Conservation (phyloP, 2,113 vertebrate species). For the Actinemys pallida region DNA sequence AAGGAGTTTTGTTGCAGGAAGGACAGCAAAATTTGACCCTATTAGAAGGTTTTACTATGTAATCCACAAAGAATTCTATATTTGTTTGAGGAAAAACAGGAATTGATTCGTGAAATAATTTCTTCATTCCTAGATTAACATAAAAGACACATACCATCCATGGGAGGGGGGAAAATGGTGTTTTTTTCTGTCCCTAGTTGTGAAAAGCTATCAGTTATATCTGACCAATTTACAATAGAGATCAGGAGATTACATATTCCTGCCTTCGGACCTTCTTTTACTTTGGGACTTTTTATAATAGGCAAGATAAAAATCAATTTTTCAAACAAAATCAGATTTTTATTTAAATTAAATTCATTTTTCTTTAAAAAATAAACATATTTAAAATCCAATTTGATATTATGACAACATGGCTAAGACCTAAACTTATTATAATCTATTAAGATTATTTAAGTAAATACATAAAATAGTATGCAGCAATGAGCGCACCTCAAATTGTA, state of each 20-base stretch:
- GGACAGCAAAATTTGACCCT: background rate
- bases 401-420: background rate
- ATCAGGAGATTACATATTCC: conserved; percentile 5
- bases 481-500: background rate
- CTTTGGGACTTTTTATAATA: background rate
- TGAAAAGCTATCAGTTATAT: background rate
- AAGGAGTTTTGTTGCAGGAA: background rate
- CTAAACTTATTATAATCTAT: background rate
- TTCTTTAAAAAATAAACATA: background rate
- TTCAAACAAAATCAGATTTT: background rate
- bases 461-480: background rate
- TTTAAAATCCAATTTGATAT: background rate
- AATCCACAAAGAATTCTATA: background rate
- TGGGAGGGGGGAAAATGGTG: background rate
- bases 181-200: conserved; percentile 2
- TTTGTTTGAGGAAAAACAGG: background rate
- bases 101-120: background rate
- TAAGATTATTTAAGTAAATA: background rate
- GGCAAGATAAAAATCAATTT: background rate
- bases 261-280: background rate
- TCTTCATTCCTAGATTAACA: background rate
- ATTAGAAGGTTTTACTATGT: background rate
- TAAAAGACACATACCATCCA: background rate
- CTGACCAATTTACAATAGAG: background rate
- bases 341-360: background rate